phyloP scores from a whole-genome alignment of 2,797 vertebrate species.

The Darevskia nairensis region DNA sequence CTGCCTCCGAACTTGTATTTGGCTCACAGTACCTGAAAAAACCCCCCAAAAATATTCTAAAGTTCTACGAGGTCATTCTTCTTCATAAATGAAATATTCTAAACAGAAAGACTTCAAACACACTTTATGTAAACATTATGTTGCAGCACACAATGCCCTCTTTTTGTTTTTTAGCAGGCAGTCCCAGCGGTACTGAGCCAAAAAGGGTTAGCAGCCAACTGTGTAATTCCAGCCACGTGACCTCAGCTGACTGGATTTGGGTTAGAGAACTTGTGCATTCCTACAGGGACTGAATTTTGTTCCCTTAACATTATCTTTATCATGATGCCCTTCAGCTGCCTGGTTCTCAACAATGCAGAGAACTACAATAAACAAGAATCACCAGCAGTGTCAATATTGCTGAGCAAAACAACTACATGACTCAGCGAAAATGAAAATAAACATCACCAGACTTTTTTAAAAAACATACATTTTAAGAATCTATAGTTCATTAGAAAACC shows the following conservation, averaged over 20 bases:
- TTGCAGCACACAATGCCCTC: not conserved
- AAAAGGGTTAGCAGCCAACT: slow-evolving; percentile 28
- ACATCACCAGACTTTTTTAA: not conserved
- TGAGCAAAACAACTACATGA: not conserved
- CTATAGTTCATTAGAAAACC: not conserved
- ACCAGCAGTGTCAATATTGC: not conserved
- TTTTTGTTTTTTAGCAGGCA: slow-evolving; percentile 32
- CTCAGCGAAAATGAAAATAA: not conserved
- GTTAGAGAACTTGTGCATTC: slow-evolving; percentile 45
- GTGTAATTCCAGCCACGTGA: slow-evolving; percentile 62
- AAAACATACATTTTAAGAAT: not conserved
- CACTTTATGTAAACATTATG: slow-evolving; percentile 4
- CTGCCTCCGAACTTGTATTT: no score
- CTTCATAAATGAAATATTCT: not conserved
- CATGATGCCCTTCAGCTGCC: not conserved
- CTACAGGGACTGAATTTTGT: slow-evolving; percentile 54
- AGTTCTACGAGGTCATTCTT: no score
- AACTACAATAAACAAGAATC: not conserved
- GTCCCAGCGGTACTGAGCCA: slow-evolving; percentile 11
- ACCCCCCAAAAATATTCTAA: no score
- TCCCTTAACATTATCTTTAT: slow-evolving; percentile 47
- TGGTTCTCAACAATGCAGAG: not conserved
- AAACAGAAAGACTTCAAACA: not conserved
- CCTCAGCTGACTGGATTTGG: slow-evolving; percentile 74
- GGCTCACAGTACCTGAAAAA: no score